A percentile compares a stretch with the other conserved stretches of the same genome.
phyloP scores from a whole-genome alignment of 2,888 invertebrate species.

The Rapana venosa region DNA sequence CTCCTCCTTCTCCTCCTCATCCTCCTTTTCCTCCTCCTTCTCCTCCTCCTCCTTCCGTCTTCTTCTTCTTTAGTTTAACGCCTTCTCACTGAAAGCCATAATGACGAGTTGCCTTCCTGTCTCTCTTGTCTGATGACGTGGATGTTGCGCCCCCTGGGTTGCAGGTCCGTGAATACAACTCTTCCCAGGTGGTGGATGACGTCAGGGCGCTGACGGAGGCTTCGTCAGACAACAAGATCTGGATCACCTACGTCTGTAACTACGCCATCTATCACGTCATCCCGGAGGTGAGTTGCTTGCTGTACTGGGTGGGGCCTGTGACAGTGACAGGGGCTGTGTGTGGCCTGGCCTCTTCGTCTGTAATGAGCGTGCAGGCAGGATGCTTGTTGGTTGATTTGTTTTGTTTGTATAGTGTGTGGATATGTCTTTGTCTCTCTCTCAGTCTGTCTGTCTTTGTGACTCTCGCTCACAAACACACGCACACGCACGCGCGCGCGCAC shows the following conservation, averaged over 20 bases:
- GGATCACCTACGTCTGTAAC: slow-evolving; percentile 66
- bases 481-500: neutral
- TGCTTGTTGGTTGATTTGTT: neutral
- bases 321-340: neutral
- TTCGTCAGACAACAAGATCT: slow-evolving; percentile 54
- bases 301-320: neutral
- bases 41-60: no score
- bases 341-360: neutral
- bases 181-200: slow-evolving; percentile 35
- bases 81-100: no score
- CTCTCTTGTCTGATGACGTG: neutral
- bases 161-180: slow-evolving; percentile 59
- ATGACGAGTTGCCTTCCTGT: neutral
- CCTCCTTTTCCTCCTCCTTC: no score
- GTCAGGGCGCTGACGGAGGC: slow-evolving; percentile 32
- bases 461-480: no score
- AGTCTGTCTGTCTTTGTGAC: neutral
- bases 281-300: slow-evolving; percentile 53
- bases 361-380: no score
- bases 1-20: no score
- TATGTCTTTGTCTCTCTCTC: neutral
- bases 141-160: neutral
- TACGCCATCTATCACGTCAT: slow-evolving; percentile 66
- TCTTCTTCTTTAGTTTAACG: neutral
- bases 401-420: no score